Percentiles rank a stretch among this genome's conserved stretches.
phyloP scores from a whole-genome alignment of 1,140 invertebrate species.

The Monomorium pharaonis region DNA sequence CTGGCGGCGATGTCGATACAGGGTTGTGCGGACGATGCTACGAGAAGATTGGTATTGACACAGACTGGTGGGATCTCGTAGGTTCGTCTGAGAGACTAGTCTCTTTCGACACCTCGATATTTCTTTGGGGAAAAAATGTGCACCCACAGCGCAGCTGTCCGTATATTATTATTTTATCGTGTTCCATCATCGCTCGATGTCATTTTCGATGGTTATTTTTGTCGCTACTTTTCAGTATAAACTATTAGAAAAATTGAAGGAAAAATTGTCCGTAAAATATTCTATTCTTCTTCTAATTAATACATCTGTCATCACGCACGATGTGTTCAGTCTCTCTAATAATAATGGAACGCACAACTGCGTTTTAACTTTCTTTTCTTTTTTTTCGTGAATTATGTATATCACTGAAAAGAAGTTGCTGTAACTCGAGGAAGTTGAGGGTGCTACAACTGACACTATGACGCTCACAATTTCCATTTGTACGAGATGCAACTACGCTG shows the following conservation, averaged over 20 bases:
- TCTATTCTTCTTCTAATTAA: background rate
- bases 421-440: background rate
- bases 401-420: background rate
- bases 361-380: background rate
- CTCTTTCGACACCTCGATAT: background rate
- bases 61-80: conserved; percentile 47
- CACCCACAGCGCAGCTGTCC: background rate
- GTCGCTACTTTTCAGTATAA: background rate
- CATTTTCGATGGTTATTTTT: background rate
- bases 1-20: background rate
- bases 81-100: background rate
- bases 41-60: conserved; percentile 65
- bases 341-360: background rate
- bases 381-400: background rate
- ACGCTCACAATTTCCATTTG: conserved; percentile 45
- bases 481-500: conserved; percentile 37
- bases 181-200: background rate
- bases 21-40: conserved; percentile 6
- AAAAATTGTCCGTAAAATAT: background rate
- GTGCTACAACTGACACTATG: background rate
- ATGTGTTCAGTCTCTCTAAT: too few relatives aligned
- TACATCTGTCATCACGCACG: too few relatives aligned
- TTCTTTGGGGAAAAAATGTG: background rate
- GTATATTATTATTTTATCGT: background rate
- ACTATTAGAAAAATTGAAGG: background rate